Base-by-base conservation (phyloP, 2,888 invertebrate species). In the Drosophila meridionalis region DNA sequence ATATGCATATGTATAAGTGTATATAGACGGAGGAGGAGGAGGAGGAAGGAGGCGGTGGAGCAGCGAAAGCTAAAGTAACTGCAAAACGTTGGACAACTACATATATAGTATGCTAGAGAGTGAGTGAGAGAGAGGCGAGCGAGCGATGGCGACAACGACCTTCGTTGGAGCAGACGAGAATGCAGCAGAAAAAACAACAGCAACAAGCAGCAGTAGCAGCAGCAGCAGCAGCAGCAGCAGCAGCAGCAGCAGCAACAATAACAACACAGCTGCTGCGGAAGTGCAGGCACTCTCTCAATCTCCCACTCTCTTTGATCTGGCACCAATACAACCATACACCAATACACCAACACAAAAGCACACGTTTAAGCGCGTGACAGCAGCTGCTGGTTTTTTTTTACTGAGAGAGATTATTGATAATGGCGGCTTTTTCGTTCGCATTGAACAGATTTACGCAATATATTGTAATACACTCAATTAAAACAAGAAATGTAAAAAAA, bases 351-450 rank as follows among this genome's bases (percentile, higher is more conserved):
- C 36, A 62, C 40, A 55, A 1, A 14, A 12, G 34, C 45, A 53
- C 73, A 30, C 56, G 28, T 45, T 63, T 30, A 50, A 76, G 77
- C 90, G 90, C 87, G 90, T 87, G 87, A 87, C 81, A 75, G 20
- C 20, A 83, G 83, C 90, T 72, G 83, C 81, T 69, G 73, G 61
- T 60, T 64, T 59, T 53, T 58, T 45, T 45, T 45, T n/a, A 38
- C 62, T 66, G 40, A 38, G 55, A 40, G 40, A 48, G 28, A 68
- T 48, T 55, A 70, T 82, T 87, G 74, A 78, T 82, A 84, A 80
- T 77, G 80, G 72, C 82, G 71, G 70, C 42, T 30, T 30, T 70
- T 60, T 70, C 72, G 75, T 75, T 72, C 76, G 66, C 52, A 64
- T 6, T 52, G 56, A 69, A 64, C 68, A 76, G 59, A 76, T 65